Conservation (phyloP, 2,797 vertebrate genomes). For the Picus viridis region DNA sequence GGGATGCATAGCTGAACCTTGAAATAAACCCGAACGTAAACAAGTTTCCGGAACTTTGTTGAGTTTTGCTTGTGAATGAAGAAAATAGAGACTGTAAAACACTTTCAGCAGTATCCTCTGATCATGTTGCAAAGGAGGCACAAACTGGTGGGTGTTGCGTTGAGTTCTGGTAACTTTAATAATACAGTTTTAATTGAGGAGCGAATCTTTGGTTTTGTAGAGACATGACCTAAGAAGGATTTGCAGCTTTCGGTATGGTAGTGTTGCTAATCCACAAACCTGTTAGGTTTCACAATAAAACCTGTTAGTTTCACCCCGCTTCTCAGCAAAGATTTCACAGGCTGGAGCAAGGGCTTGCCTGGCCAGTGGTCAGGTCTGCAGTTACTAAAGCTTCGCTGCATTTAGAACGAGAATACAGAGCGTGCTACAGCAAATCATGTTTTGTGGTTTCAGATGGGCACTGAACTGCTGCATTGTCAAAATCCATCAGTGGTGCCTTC, state of each 20-base stretch:
- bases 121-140: neutral
- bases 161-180: neutral
- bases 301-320: slow-evolving; percentile 41
- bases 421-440: neutral
- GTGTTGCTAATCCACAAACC: slow-evolving; percentile 43
- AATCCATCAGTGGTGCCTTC: neutral
- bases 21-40: fast-evolving
- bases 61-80: neutral
- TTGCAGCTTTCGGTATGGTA: slow-evolving; percentile 1
- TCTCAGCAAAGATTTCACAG: slow-evolving; percentile 5
- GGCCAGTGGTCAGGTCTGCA: slow-evolving; percentile 47
- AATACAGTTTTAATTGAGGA: neutral
- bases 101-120: fast-evolving
- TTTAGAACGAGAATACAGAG: neutral
- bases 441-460: neutral
- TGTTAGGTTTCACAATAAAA: slow-evolving; percentile 54
- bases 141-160: neutral
- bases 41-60: neutral
- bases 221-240: neutral
- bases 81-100: neutral
- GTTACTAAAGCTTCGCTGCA: neutral
- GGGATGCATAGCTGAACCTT: neutral
- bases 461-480: neutral
- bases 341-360: slow-evolving; percentile 16
- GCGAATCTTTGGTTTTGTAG: neutral